Conservation (phyloP, 2,113 vertebrate species). For the Atractosteus spatula region DNA sequence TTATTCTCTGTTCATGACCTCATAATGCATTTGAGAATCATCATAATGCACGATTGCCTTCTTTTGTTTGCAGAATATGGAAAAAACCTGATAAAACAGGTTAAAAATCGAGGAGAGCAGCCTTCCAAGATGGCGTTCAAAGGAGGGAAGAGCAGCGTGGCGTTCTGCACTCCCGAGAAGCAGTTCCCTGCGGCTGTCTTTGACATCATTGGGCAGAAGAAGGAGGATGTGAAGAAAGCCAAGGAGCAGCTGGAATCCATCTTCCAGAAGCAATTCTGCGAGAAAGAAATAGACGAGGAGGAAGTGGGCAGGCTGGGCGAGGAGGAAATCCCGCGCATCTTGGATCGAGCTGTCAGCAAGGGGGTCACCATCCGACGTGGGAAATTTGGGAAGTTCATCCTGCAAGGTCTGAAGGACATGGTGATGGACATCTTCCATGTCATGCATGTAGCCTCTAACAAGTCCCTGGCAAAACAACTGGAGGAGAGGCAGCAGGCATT, state of each 20-base stretch:
- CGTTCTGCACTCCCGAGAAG: background rate
- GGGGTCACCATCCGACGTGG: no score
- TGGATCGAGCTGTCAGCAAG: no score
- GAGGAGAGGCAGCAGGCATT: no score
- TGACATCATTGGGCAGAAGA: conserved; percentile 24
- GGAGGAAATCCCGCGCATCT: no score
- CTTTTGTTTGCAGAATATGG: conserved; percentile 32
- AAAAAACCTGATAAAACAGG: conserved; percentile 17
- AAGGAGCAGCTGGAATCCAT: conserved; percentile 32
- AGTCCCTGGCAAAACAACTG: no score
- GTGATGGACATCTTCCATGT: no score
- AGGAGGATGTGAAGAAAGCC: background rate
- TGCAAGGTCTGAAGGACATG: no score
- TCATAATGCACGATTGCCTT: background rate
- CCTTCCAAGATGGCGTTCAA: background rate
- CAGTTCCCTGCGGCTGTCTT: conserved; percentile 32
- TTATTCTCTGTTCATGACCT: no score
- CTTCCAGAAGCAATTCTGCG: conserved; percentile 33
- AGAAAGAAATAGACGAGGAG: conserved; percentile 25
- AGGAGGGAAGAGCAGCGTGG: background rate
- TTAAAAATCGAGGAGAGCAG: background rate
- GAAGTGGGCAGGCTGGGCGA: no score
- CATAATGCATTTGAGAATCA: no score
- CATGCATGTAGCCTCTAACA: no score
- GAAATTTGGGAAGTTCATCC: no score